Percentiles rank a stretch among this genome's conserved stretches.
Evolutionary conservation across 2,888 invertebrate genomes (phyloP).

Genomic region (Seladonia tumulorum): DNA sequence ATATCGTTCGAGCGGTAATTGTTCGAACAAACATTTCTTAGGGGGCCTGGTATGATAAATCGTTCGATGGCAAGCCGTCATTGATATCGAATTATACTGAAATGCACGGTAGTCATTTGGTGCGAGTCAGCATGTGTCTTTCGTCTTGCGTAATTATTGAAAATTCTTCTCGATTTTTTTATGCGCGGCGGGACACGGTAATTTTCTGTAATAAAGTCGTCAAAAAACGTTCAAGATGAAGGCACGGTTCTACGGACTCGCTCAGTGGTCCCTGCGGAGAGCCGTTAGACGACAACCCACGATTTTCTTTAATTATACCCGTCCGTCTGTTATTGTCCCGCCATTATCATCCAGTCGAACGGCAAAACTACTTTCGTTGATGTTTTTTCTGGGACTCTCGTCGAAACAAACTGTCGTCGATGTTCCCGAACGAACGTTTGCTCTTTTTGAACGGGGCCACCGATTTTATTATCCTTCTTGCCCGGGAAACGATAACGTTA

Average conservation of each 20-base stretch:
- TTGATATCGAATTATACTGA: background rate
- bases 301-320: slow-evolving; percentile 53
- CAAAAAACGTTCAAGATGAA: background rate
- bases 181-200: background rate
- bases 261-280: slow-evolving; percentile 62
- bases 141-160: background rate
- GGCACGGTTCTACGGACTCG: slow-evolving; percentile 68
- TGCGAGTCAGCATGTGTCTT: background rate
- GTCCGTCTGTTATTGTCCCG: slow-evolving; percentile 23
- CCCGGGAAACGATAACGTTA: background rate
- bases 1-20: too few species aligned
- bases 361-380: background rate
- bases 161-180: background rate
- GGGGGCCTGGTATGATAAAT: background rate
- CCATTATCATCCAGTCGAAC: background rate
- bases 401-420: background rate
- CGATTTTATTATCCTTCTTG: background rate
- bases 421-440: background rate
- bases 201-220: slow-evolving; percentile 6
- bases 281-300: slow-evolving; percentile 69
- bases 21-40: background rate
- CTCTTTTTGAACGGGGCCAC: background rate
- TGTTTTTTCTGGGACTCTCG: background rate
- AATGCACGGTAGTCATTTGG: background rate
- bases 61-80: background rate